Percentiles rank a stretch among this genome's conserved stretches.
Evolutionary conservation across 1,140 invertebrate species (phyloP).

Genomic region (Popillia japonica): DNA sequence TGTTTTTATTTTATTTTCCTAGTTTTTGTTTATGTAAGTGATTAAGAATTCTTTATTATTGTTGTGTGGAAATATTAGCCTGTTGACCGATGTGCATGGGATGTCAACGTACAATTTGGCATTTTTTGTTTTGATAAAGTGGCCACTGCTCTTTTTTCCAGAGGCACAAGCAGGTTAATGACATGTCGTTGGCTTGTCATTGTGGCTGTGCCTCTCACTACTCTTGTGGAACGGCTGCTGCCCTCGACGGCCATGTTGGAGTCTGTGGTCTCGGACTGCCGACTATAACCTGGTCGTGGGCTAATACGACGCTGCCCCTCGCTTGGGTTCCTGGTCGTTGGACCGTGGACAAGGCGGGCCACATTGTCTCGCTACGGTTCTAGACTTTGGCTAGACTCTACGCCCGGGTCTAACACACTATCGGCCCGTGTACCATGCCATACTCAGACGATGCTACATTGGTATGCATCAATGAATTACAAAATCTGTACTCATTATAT

Average conservation of each 20-base stretch:
- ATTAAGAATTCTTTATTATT: conserved; percentile 37
- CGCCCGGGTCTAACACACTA: conserved; percentile 40
- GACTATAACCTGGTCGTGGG: conserved; percentile 60
- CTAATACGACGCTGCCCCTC: conserved; percentile 76
- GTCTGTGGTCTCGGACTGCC: conserved; percentile 55
- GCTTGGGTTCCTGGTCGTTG: conserved; percentile 68
- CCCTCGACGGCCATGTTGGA: conserved; percentile 53
- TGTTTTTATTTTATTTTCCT: conserved; percentile 23
- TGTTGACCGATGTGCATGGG: conserved; percentile 55
- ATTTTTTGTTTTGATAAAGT: conserved; percentile 52
- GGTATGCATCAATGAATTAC: conserved; percentile 52
- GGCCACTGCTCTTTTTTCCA: conserved; percentile 59
- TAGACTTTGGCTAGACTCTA: conserved; percentile 41
- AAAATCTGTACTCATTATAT: conserved; percentile 45
- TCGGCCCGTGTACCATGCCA: conserved; percentile 40
- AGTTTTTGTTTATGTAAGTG: conserved; percentile 39
- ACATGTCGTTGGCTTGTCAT: conserved; percentile 51
- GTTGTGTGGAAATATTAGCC: conserved; percentile 49
- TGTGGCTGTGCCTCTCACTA: conserved; percentile 59
- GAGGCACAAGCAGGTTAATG: conserved; percentile 59
- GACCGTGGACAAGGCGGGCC: conserved; percentile 71
- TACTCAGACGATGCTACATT: conserved; percentile 42
- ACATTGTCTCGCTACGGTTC: conserved; percentile 46
- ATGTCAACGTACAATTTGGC: conserved; percentile 38
- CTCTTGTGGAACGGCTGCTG: conserved; percentile 43